Base-by-base conservation (phyloP, 2,888 invertebrate species). In the Tillus elongatus region DNA sequence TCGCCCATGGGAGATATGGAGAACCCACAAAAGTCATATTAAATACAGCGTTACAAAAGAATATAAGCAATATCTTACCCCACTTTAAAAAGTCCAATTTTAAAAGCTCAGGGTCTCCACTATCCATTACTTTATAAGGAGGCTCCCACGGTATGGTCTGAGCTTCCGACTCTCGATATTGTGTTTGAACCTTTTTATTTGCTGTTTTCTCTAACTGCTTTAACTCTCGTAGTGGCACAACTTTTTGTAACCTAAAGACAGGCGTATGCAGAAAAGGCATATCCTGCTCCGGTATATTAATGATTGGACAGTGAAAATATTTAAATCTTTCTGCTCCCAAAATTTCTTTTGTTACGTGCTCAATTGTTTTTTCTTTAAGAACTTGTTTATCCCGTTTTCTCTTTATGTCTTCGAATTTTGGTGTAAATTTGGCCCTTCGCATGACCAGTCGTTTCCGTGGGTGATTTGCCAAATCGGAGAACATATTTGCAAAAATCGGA, bases 81-180 rank as follows among this genome's bases (percentile, higher is more conserved):
- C 62, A 65, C 56, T 63, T 61, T 13, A 66, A 44, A 41, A 64
- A 66, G 35, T 64, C 75, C 15, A 87, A 61, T 30, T 73, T 76
- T 13, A 86, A 54, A 0, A 84, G 70, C 60, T 85, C 85, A 0
- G 84, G 78, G 60, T 71, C 37, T 41, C 62, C 49, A 52, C 69
- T 58, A 13, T 70, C 68, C 0, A 56, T 51, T 15, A 77, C 60
- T 38, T 63, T 66, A 52, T 72, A 75, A 1, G 72, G 70, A 1
- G 86, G 81, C 44, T 84, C 77, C 77, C 85, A 87, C 0, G 87
- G 86, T 9, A 68, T 66, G 0, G 87, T 88, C 63, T 87, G 87
- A 0, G 80, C 74, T 45, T 81, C 82, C 0, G 79, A 79, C 51
- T 86, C 87, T 39, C 86, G 72, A 57, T 71, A 85, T 37, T 76